These are phyloP conservation scores for Garrulus glandarius DNA, from an alignment of 2,797 vertebrate species.

Conservation along the genomic window DNA sequence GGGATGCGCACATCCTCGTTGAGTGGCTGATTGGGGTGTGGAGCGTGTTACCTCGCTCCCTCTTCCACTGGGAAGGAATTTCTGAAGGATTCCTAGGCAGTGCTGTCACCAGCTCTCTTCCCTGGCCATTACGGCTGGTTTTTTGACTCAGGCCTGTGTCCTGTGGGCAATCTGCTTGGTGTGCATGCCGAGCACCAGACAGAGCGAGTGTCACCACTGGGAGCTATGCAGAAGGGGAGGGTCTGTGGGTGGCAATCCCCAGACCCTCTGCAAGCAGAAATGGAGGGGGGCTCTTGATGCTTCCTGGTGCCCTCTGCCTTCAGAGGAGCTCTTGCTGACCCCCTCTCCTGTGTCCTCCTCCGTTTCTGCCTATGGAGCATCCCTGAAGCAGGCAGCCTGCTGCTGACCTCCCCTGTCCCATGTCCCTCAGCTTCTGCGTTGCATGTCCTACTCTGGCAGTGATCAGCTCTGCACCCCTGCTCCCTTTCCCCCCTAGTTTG, in stretches of 20 bases:
- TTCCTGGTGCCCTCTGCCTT: not conserved
- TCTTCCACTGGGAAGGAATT: not conserved
- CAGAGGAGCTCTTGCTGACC: not conserved
- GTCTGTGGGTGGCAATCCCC: rapidly evolving
- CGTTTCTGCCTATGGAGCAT: not conserved
- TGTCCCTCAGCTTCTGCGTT: not conserved
- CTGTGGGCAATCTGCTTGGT: not conserved
- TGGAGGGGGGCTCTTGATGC: not conserved
- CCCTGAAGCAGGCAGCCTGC: not conserved
- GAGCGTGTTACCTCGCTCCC: rapidly evolving
- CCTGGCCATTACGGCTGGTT: rapidly evolving
- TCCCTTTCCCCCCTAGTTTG: not conserved
- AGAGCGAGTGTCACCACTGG: rapidly evolving
- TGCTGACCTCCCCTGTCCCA: rapidly evolving
- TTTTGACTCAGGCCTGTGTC: rapidly evolving
- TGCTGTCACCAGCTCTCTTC: not conserved
- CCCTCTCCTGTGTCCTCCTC: rapidly evolving
- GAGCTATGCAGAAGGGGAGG: not conserved
- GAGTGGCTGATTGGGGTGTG: rapidly evolving
- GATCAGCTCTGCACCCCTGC: not conserved
- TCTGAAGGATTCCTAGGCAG: not conserved
- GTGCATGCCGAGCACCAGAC: not conserved
- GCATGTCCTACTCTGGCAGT: not conserved
- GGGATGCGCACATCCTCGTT: rapidly evolving
- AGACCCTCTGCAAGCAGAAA: not conserved